Evolutionary conservation across 2,113 vertebrate genomes (phyloP).

Genomic region (Melanocharis versteri): DNA sequence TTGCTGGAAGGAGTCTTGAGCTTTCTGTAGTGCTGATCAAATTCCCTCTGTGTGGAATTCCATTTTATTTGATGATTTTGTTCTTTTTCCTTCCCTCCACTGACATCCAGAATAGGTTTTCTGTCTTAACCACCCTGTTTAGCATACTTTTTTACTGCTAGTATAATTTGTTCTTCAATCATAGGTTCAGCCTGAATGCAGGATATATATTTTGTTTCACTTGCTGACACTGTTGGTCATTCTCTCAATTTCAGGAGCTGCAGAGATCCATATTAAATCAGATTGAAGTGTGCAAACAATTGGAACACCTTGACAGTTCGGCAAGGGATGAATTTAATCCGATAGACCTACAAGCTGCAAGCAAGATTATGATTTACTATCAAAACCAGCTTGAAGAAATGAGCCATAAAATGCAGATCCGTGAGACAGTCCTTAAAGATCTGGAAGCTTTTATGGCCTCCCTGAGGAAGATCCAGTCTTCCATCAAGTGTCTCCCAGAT

Average conservation of each 20-base stretch:
- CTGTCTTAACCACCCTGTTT: neutral
- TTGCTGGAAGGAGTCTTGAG: neutral
- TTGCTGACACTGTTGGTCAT: neutral
- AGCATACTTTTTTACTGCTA: neutral
- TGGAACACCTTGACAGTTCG: conserved; percentile 70
- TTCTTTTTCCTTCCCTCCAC: neutral
- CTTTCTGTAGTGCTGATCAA: neutral
- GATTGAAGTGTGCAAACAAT: conserved; percentile 75
- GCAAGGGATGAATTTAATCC: conserved; percentile 72
- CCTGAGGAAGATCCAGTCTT: conserved; percentile 72
- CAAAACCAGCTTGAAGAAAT: conserved; percentile 79
- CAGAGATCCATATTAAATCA: conserved; percentile 69
- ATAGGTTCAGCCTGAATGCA: neutral
- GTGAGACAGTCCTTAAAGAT: conserved; percentile 74
- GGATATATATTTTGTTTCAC: neutral
- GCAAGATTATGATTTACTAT: conserved; percentile 73
- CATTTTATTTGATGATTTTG: neutral
- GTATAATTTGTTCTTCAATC: neutral
- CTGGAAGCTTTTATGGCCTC: conserved; percentile 85
- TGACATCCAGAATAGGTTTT: neutral
- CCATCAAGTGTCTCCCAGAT: conserved; percentile 48
- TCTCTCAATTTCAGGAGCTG: conserved; percentile 58
- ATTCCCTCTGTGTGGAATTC: neutral
- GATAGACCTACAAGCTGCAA: conserved; percentile 72
- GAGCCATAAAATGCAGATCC: conserved; percentile 73